phyloP scores from a whole-genome alignment of 2,888 invertebrate species.

The Siphonodentalium dalli region DNA sequence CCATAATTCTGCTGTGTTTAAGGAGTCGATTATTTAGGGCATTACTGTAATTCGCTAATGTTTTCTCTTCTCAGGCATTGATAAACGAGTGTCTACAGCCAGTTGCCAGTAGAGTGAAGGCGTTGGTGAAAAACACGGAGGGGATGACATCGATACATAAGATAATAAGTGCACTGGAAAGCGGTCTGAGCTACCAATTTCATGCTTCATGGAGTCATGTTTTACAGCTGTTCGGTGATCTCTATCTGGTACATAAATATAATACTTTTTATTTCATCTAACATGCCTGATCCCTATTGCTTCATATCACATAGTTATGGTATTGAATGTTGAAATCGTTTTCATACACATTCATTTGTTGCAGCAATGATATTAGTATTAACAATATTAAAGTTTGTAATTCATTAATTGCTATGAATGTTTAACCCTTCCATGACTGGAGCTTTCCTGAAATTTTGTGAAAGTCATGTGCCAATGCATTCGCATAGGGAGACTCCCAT shows the following conservation, averaged over 20 bases:
- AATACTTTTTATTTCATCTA: not conserved
- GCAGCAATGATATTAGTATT: too few relatives aligned
- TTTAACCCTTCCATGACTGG: too few relatives aligned
- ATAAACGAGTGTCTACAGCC: slow-evolving; percentile 47
- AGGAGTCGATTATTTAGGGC: too few relatives aligned
- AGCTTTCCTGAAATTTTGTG: too few relatives aligned
- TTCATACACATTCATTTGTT: too few relatives aligned
- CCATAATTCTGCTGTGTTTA: too few relatives aligned
- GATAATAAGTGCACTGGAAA: slow-evolving; percentile 68
- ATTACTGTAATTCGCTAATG: too few relatives aligned
- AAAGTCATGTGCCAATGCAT: too few relatives aligned
- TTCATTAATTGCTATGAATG: too few relatives aligned
- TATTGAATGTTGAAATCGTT: slow-evolving; percentile 9
- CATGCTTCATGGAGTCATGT: slow-evolving; percentile 74
- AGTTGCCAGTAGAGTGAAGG: slow-evolving; percentile 70
- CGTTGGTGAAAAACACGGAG: slow-evolving; percentile 69
- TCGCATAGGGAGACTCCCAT: too few relatives aligned
- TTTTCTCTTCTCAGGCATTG: slow-evolving; percentile 38
- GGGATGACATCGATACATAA: slow-evolving; percentile 58
- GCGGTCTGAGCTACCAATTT: slow-evolving; percentile 73
- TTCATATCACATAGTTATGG: not conserved
- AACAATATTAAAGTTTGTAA: too few relatives aligned
- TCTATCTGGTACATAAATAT: slow-evolving; percentile 71
- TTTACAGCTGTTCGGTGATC: slow-evolving; percentile 70
- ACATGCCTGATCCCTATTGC: too few relatives aligned